phyloP scores from a whole-genome alignment of 2,113 vertebrate genomes.

The Carollia perspicillata region DNA sequence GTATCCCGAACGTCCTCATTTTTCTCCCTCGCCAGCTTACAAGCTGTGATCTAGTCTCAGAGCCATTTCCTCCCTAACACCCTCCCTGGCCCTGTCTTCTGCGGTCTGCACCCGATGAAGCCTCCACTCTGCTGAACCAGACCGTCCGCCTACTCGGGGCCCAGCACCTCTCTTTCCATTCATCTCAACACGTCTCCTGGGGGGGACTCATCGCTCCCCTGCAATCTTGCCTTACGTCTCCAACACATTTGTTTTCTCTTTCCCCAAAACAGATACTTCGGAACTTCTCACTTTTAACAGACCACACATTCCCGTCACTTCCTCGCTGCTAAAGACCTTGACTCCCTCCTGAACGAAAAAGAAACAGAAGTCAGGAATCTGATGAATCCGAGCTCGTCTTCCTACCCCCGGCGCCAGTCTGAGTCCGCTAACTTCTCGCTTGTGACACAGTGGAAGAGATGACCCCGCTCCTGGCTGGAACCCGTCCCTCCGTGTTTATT shows the following conservation, averaged over 20 bases:
- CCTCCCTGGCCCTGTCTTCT: too few relatives aligned
- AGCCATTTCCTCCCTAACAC: background rate
- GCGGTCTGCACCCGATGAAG: background rate
- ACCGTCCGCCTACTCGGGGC: background rate
- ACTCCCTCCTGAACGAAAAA: background rate
- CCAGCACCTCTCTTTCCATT: background rate
- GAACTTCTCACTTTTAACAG: background rate
- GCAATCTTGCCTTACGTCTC: background rate
- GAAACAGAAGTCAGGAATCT: background rate
- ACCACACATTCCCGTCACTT: background rate
- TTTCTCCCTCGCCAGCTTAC: background rate
- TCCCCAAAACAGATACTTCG: background rate
- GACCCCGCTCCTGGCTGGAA: background rate
- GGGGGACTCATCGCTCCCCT: background rate
- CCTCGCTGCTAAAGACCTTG: background rate
- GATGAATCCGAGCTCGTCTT: background rate
- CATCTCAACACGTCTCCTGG: background rate
- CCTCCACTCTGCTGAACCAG: background rate
- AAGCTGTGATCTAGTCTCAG: background rate
- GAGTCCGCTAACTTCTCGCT: background rate
- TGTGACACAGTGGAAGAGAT: background rate
- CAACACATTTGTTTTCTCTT: background rate
- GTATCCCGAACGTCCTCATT: background rate
- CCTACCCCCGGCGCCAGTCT: background rate
- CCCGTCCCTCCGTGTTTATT: background rate